Evolutionary conservation across 2,113 vertebrate species (phyloP).

Genomic region (Mastomys coucha): DNA sequence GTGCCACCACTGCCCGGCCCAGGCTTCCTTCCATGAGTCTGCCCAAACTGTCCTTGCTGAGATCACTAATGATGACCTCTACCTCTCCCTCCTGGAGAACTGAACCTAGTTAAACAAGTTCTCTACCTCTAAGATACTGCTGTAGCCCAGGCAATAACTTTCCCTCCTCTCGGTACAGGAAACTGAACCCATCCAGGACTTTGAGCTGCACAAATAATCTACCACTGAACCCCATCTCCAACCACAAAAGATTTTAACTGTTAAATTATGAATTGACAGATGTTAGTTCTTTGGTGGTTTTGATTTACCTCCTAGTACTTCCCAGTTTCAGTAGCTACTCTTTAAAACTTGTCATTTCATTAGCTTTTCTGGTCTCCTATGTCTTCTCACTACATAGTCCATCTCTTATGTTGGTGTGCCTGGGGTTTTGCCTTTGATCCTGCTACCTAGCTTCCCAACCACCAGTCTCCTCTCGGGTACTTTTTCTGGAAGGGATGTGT

Average conservation of each 20-base stretch:
- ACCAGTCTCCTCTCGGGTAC: neutral
- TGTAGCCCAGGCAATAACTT: neutral
- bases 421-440: slow-evolving; percentile 27
- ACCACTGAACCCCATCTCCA: neutral
- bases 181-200: neutral
- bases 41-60: neutral
- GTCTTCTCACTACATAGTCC: neutral
- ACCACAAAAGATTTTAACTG: neutral
- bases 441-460: neutral
- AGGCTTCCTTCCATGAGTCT: neutral
- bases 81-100: neutral
- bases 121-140: too few relatives aligned
- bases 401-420: neutral
- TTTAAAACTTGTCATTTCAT: slow-evolving; percentile 28
- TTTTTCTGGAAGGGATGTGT: neutral
- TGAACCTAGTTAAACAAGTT: neutral
- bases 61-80: neutral
- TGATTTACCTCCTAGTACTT: neutral
- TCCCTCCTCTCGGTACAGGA: neutral
- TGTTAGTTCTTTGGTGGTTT: neutral
- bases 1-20: too few relatives aligned
- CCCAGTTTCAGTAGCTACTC: neutral
- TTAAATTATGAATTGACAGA: neutral
- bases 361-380: slow-evolving; percentile 35
- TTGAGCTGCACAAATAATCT: neutral